phyloP scores from a whole-genome alignment of 2,888 invertebrate genomes.

The Agrochola litura region DNA sequence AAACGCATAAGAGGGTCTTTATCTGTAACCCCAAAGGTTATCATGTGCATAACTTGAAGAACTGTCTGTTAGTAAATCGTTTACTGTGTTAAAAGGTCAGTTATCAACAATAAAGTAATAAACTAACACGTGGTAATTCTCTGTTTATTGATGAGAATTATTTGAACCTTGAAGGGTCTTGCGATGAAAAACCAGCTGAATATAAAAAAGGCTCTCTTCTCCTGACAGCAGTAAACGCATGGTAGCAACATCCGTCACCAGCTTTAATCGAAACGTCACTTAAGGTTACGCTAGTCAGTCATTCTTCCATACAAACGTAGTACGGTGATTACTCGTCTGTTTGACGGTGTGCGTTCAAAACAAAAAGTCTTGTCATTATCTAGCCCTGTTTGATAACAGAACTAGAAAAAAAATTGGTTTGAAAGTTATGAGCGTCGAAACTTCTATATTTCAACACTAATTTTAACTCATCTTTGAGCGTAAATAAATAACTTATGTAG shows the following conservation, averaged over 20 bases:
- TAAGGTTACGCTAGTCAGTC: no score
- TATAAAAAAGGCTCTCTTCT: neutral
- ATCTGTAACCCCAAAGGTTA: constrained; percentile 43
- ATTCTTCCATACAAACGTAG: no score
- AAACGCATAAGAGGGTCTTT: neutral
- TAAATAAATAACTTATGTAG: no score
- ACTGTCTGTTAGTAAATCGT: constrained; percentile 34
- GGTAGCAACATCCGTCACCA: neutral
- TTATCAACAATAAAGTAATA: constrained; percentile 2
- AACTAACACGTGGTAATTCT: constrained; percentile 12
- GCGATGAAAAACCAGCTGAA: no score
- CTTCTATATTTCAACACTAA: no score
- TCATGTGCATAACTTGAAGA: constrained; percentile 39
- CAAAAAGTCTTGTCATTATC: no score
- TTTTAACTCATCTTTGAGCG: no score
- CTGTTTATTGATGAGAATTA: constrained; percentile 1
- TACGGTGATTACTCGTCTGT: no score
- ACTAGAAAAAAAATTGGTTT: no score
- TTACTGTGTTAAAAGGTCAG: constrained; percentile 27
- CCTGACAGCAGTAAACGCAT: neutral
- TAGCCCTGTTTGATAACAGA: no score
- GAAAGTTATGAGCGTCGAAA: no score
- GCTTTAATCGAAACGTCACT: neutral
- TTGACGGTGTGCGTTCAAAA: no score
- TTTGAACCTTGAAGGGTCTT: neutral